Percentiles rank a stretch among this genome's conserved stretches.
These are phyloP conservation scores for Hoplostethus mediterraneus DNA, from an alignment of 2,797 vertebrate species.

Conservation along the genomic window DNA sequence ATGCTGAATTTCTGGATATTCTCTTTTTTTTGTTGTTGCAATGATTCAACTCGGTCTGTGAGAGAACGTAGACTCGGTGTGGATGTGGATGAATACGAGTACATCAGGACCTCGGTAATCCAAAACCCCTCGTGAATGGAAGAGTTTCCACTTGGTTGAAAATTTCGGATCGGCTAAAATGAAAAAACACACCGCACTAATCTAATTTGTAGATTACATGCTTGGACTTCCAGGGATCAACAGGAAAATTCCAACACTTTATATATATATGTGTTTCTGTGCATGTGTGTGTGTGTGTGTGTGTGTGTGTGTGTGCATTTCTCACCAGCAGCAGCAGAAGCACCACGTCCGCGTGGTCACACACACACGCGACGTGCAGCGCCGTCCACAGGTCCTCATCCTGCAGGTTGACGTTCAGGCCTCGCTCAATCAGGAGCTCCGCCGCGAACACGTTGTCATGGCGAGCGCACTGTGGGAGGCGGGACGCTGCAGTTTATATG, in stretches of 20 bases:
- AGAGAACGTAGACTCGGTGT: slow-evolving; percentile 32
- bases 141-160: not conserved
- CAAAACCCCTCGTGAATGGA: not conserved
- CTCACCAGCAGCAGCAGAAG: slow-evolving; percentile 93
- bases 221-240: slow-evolving; percentile 31
- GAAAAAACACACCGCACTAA: slow-evolving; percentile 28
- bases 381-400: slow-evolving; percentile 96
- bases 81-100: not conserved
- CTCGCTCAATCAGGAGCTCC: slow-evolving; percentile 93
- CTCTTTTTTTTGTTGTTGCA: slow-evolving; percentile 16
- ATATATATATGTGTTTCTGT: not conserved
- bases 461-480: slow-evolving; percentile 89
- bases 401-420: slow-evolving; percentile 92
- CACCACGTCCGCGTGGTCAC: slow-evolving; percentile 91
- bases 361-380: slow-evolving; percentile 93
- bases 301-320: slow-evolving; percentile 22
- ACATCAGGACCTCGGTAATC: not conserved
- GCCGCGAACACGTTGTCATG: slow-evolving; percentile 94
- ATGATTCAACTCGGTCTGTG: slow-evolving; percentile 27
- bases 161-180: slow-evolving; percentile 32
- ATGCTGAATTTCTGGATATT: slow-evolving; percentile 45
- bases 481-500: slow-evolving; percentile 11
- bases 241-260: slow-evolving; percentile 4
- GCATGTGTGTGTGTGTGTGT: not conserved
- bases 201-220: slow-evolving; percentile 44